phyloP scores from a whole-genome alignment of 2,797 vertebrate genomes.

The Pipistrellus nathusii region DNA sequence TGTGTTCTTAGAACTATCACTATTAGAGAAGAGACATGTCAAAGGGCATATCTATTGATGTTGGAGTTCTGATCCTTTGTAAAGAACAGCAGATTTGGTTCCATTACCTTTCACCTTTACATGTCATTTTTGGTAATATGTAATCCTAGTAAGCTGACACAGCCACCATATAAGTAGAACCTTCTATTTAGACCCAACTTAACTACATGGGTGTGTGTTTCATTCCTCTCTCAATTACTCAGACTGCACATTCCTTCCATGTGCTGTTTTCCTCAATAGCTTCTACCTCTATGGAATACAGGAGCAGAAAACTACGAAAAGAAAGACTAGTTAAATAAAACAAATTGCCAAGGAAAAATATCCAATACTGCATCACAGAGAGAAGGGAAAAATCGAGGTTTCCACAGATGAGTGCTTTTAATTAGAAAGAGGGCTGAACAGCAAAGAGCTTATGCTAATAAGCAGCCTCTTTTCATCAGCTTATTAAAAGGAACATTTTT shows the following conservation, averaged over 20 bases:
- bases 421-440: conserved; percentile 94
- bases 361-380: conserved; percentile 85
- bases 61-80: neutral
- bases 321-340: conserved; percentile 82
- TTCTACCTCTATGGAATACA: conserved; percentile 46
- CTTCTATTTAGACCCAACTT: neutral
- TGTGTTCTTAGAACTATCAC: neutral
- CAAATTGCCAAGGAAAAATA: conserved; percentile 84
- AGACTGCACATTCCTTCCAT: neutral
- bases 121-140: neutral
- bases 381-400: conserved; percentile 89
- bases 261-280: neutral
- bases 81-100: neutral
- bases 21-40: neutral
- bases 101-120: neutral
- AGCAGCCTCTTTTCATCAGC: conserved; percentile 96
- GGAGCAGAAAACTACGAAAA: conserved; percentile 79
- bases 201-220: neutral
- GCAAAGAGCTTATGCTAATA: conserved; percentile 96
- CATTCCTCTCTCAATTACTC: neutral
- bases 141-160: neutral
- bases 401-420: conserved; percentile 98
- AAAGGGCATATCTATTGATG: neutral
- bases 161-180: neutral
- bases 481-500: conserved; percentile 89